Percentiles rank a stretch among this genome's conserved stretches.
phyloP scores from a whole-genome alignment of 2,797 vertebrate genomes.

The Eremophila alpestris region DNA sequence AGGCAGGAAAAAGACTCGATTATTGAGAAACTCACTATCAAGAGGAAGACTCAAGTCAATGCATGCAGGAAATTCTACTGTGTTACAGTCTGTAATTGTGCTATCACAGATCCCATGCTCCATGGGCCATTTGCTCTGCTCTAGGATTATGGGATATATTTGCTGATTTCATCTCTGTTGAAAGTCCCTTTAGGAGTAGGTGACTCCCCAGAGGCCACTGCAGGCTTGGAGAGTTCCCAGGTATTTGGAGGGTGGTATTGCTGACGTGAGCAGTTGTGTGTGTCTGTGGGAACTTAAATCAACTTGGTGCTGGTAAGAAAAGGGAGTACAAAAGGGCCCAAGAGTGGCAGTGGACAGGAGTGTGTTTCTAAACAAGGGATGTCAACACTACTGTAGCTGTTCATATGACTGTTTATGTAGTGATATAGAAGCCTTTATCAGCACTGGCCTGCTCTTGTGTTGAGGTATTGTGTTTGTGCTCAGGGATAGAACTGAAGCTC shows the following conservation, averaged over 20 bases:
- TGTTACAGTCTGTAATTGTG: background rate
- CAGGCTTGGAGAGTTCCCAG: background rate
- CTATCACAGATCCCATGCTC: background rate
- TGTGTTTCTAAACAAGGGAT: background rate
- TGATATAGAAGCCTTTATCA: background rate
- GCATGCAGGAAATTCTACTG: background rate
- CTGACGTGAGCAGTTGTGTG: accelerated
- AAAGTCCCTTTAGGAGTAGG: background rate
- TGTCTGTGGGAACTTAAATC: background rate
- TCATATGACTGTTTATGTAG: background rate
- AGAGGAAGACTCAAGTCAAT: background rate
- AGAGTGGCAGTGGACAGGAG: background rate
- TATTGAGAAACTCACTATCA: background rate
- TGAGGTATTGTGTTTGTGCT: background rate
- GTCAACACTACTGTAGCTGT: background rate
- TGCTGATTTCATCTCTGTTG: background rate
- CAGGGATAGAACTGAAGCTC: background rate
- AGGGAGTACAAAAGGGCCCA: background rate
- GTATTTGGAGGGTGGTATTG: background rate
- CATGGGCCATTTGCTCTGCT: background rate
- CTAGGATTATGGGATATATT: background rate
- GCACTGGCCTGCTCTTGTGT: background rate
- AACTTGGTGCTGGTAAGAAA: background rate
- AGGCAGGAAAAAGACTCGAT: background rate
- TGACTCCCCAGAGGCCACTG: background rate